Evolutionary conservation across 2,888 invertebrate genomes (phyloP), one percentile per base, ranked within the genome.

Genomic region (Chaetogeoica ovagalla): DNA sequence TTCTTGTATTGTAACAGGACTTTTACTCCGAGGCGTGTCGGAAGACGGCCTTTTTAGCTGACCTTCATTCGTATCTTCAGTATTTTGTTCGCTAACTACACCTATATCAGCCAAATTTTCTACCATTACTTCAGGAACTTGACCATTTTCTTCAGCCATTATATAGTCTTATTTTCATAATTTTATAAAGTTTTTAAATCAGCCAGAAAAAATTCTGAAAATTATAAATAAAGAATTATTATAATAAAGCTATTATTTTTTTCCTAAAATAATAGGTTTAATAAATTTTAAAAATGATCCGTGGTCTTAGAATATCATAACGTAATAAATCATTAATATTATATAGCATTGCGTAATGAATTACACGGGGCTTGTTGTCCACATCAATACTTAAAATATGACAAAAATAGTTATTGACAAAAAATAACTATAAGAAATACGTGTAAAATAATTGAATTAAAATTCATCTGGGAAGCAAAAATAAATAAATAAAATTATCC

Each of bases 1-100:
- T 87, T 92, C 91, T 85, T 93, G 92, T 74, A 93, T 91, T 48
- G 88, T 89, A 82, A 88, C 87, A 71, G 91, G 90, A 83, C 91
- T 90, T 85, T 90, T 91, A 81, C 84, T 84, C 59, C 84, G 82
- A 23, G 84, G 84, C 11, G 81, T 79, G 55, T 11, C 69, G 43
- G 71, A 57, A 63, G 52, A 55, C 43, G 79, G 79, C 23, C 8
- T 60, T 62, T 79, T 70, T 39, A 79, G n/a, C 63, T 79, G 79
- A 55, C 70, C 70, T 70, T 71, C 70, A 55, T 55, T 70, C 15
- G 21, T 43, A 23, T 57, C 43, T 63, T 65, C 55, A 62, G 19
- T 63, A 63, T 57, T 79, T 71, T 71, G 70, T 71, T 70, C 70
- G 19, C 19, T 57, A 39, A 57, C 15, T 55, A 39, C 19, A 43